Evolutionary conservation across 2,113 vertebrate genomes (phyloP).

Genomic region (Girardinichthys multiradiatus): DNA sequence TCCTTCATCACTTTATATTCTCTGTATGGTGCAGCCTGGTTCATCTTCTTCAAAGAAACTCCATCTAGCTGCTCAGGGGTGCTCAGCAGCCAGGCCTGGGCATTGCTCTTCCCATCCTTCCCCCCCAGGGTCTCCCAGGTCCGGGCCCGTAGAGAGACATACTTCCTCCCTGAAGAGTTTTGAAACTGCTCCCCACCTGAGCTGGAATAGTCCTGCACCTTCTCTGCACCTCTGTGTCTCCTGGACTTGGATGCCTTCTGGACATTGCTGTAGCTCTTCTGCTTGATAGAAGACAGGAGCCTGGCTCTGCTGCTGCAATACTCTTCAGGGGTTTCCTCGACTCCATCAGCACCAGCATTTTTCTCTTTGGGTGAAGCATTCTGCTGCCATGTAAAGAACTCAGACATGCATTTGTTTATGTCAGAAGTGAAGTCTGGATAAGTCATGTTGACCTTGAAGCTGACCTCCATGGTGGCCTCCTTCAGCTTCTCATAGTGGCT

Average conservation of each 20-base stretch:
- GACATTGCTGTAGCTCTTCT: constrained; percentile 70
- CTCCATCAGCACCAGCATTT: not conserved
- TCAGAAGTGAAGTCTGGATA: constrained; percentile 80
- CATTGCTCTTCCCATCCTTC: not conserved
- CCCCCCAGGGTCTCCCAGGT: constrained; percentile 49
- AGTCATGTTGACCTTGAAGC: constrained; percentile 79
- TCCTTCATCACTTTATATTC: not conserved
- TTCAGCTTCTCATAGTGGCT: constrained; percentile 89
- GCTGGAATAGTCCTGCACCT: constrained; percentile 6
- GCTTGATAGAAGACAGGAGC: constrained; percentile 88
- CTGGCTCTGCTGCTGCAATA: constrained; percentile 76
- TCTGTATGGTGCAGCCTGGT: rapidly evolving
- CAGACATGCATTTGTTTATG: constrained; percentile 77
- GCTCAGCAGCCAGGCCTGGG: constrained; percentile 57
- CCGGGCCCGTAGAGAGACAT: constrained; percentile 52
- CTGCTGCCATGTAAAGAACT: constrained; percentile 86
- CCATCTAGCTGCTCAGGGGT: constrained; percentile 24
- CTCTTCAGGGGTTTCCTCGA: not conserved
- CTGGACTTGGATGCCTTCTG: constrained; percentile 27
- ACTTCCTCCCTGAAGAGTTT: not conserved
- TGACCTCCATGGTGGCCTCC: constrained; percentile 74
- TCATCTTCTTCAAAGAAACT: not conserved
- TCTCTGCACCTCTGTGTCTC: constrained; percentile 36
- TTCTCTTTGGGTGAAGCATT: constrained; percentile 56
- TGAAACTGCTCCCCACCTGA: not conserved